Base-by-base conservation (phyloP, 1,140 invertebrate species). In the Drosophila murphyi region DNA sequence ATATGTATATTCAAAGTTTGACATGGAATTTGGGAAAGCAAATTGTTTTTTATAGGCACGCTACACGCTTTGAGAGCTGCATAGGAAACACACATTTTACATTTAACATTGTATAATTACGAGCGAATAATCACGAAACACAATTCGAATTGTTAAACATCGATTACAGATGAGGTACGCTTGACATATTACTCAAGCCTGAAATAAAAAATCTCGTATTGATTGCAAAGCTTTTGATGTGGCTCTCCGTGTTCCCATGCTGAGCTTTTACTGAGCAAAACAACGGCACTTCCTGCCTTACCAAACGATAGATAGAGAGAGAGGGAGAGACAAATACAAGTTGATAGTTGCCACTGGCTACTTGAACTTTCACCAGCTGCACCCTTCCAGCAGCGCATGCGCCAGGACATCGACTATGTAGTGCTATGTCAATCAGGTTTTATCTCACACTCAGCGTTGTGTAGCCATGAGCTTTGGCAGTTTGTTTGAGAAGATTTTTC, bases 201-300 rank as follows among this genome's bases (percentile, higher is more conserved):
- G 39, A 72, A 70, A 47, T 70, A 55, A 67, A 78, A 82, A 75
- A 50, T 59, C 55, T 65, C 6, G 48, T 83, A 83, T 83, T 75
- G 81, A 83, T 83, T 83, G 56, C 37, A 47, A 52, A 79, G 76
- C 61, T 76, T 73, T 57, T 32, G 34, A 20, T 10, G 2, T 45
- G 37, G 47, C 52, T 82, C 65, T 72, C 5, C 12, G 29, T 62
- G 1, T 20, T 20, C 72, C 31, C 43, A 72, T 65, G 41, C 43
- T 65, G 69, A 81, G 76, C 76, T 71, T 61, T 50, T 32, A n/a
- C 32, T 55, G 59, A 52, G 48, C 47, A 54, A 50, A 55, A 57
- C 39, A 72, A 47, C 51, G 37, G 32, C 10, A 55, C 37, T 20
- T 20, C 20, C 20, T 20, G 20, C 20, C 20, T 20, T 20, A 20